These are phyloP conservation scores for Bungarus multicinctus DNA, from an alignment of 2,113 vertebrate genomes.

Conservation along the genomic window DNA sequence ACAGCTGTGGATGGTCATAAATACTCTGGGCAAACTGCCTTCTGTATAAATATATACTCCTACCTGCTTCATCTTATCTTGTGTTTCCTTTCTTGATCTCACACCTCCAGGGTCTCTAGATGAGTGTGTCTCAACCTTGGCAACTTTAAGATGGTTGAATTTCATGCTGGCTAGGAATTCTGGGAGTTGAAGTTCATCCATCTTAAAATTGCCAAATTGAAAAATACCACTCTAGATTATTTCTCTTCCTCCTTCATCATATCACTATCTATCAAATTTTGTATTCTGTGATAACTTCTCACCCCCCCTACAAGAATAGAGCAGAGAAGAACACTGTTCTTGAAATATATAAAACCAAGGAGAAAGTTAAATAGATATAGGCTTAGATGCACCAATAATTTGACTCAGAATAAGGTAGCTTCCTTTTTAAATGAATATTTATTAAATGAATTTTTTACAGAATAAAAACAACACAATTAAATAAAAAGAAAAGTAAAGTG, in stretches of 20 bases:
- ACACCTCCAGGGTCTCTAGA: not conserved
- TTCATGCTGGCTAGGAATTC: not conserved
- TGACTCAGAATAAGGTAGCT: not conserved
- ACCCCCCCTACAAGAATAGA: not conserved
- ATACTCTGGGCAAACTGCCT: not conserved
- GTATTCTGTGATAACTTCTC: not conserved
- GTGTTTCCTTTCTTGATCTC: not conserved
- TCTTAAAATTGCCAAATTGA: not conserved
- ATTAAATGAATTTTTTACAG: not conserved
- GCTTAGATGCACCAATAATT: not conserved
- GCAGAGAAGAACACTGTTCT: not conserved
- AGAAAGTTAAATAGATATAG: not conserved
- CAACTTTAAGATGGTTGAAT: not conserved
- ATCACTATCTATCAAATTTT: not conserved
- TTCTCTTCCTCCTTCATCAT: not conserved
- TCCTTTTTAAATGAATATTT: not conserved
- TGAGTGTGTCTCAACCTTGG: not conserved
- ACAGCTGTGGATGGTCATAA: not conserved
- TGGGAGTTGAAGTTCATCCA: not conserved
- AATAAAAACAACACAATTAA: not conserved
- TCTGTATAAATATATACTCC: not conserved
- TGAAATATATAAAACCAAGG: not conserved
- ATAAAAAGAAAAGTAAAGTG: not conserved
- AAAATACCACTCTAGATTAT: not conserved
- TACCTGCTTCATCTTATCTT: not conserved